A percentile compares a stretch with the other conserved stretches of the same genome.
Evolutionary conservation across 2,113 vertebrate species (phyloP).

Genomic region (Struthio camelus): DNA sequence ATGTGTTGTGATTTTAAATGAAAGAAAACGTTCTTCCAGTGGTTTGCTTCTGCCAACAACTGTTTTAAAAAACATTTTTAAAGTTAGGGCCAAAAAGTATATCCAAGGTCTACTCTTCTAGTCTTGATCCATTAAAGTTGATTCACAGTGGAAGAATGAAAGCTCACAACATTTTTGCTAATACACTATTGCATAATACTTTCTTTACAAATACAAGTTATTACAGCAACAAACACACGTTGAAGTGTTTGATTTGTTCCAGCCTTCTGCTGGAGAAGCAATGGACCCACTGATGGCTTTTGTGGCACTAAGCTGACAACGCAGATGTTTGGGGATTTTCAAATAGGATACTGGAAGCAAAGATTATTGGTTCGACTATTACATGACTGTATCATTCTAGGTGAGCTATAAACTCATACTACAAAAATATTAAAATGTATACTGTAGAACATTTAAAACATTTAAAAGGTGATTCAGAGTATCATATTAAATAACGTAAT

Average conservation of each 20-base stretch:
- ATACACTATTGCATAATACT: not conserved
- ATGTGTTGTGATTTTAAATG: not conserved
- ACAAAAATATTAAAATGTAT: not conserved
- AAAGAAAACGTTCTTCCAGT: not conserved
- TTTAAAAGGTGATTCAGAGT: not conserved
- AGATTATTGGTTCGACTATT: not conserved
- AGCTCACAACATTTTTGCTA: not conserved
- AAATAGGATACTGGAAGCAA: not conserved
- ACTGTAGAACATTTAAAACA: not conserved
- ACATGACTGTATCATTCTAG: not conserved
- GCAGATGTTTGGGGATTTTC: not conserved
- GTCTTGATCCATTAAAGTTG: not conserved
- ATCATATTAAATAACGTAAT: not conserved
- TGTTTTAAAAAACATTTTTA: not conserved
- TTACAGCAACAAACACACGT: not conserved
- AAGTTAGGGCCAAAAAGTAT: not conserved
- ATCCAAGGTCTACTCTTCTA: not conserved
- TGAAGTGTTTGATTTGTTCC: not conserved
- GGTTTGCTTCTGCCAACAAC: not conserved
- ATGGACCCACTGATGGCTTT: not conserved
- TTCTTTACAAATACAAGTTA: not conserved
- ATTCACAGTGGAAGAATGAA: not conserved
- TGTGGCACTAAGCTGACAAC: not conserved
- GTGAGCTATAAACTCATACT: not conserved
- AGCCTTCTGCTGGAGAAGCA: not conserved